Evolutionary conservation across 2,888 invertebrate genomes (phyloP).

Genomic region (Thera britannica): DNA sequence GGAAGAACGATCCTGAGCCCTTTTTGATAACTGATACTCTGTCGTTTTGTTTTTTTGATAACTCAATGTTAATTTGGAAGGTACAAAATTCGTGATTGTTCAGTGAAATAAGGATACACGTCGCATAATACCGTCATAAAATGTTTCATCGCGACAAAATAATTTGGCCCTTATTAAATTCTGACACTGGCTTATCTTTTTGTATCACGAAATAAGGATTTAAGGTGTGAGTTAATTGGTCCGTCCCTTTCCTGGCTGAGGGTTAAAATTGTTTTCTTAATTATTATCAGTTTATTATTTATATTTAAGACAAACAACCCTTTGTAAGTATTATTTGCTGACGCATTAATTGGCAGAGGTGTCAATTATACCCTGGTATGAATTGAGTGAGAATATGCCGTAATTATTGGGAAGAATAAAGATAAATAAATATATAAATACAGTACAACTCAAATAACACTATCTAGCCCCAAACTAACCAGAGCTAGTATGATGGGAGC

Average conservation of each 20-base stretch:
- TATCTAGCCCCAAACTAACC: no score
- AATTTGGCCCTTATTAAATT: conserved; percentile 68
- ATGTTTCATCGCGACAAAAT: conserved; percentile 65
- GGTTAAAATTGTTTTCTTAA: conserved; percentile 27
- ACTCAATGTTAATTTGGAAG: conserved; percentile 65
- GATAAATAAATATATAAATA: no score
- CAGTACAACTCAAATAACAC: no score
- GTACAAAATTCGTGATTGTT: conserved; percentile 68
- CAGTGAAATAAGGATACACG: conserved; percentile 64
- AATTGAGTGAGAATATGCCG: neutral
- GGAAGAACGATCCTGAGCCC: no score
- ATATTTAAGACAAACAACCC: neutral
- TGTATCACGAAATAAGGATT: conserved; percentile 54
- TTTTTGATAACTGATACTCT: no score
- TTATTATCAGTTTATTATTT: conserved; percentile 19
- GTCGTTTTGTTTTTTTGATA: conserved; percentile 3
- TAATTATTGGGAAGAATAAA: no score
- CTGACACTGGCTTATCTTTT: conserved; percentile 55
- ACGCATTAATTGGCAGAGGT: neutral
- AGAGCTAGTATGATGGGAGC: no score
- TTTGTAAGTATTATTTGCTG: neutral
- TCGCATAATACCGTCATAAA: conserved; percentile 69
- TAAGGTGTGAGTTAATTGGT: conserved; percentile 31
- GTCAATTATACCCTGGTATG: neutral
- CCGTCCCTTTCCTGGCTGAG: conserved; percentile 10